A percentile compares a stretch with the other conserved stretches of the same genome.
These are phyloP conservation scores for Holcopasites calliopsidis DNA, from an alignment of 1,140 invertebrate species.

Conservation along the genomic window DNA sequence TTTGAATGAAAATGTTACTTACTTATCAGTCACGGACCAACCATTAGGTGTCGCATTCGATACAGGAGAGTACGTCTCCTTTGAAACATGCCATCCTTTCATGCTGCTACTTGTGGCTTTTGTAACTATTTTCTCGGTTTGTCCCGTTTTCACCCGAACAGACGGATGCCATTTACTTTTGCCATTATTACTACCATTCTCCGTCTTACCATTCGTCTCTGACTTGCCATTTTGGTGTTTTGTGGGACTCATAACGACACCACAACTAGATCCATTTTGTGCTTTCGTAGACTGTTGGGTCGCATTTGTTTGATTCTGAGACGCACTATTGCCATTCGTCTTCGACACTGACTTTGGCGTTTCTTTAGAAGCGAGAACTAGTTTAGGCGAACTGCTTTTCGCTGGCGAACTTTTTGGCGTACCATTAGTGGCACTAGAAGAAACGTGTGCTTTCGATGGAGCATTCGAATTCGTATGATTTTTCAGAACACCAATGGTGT, in stretches of 20 bases:
- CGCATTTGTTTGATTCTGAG: conserved; percentile 40
- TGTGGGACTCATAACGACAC: conserved; percentile 46
- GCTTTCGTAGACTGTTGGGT: conserved; percentile 41
- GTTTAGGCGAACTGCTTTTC: conserved; percentile 49
- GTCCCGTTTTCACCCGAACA: conserved; percentile 61
- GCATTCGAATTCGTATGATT: conserved; percentile 34
- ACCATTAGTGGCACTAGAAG: conserved; percentile 40
- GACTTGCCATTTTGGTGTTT: conserved; percentile 71
- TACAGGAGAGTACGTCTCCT: conserved; percentile 65
- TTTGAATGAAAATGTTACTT: conserved; percentile 39
- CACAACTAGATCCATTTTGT: conserved; percentile 54
- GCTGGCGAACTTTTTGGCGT: conserved; percentile 32
- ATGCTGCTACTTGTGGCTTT: conserved; percentile 69
- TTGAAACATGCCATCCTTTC: conserved; percentile 71
- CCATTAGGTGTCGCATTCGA: conserved; percentile 67
- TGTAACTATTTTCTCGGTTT: conserved; percentile 68
- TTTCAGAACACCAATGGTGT: conserved; percentile 23
- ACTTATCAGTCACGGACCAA: conserved; percentile 76
- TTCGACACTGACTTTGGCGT: conserved; percentile 45
- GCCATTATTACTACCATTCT: conserved; percentile 45
- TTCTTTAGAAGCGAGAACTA: conserved; percentile 48
- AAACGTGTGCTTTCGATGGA: conserved; percentile 21
- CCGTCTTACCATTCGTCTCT: conserved; percentile 54
- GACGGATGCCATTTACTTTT: conserved; percentile 64
- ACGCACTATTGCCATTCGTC: conserved; percentile 41